Base-by-base conservation (phyloP, 2,113 vertebrate genomes). In the Cavia aperea region DNA sequence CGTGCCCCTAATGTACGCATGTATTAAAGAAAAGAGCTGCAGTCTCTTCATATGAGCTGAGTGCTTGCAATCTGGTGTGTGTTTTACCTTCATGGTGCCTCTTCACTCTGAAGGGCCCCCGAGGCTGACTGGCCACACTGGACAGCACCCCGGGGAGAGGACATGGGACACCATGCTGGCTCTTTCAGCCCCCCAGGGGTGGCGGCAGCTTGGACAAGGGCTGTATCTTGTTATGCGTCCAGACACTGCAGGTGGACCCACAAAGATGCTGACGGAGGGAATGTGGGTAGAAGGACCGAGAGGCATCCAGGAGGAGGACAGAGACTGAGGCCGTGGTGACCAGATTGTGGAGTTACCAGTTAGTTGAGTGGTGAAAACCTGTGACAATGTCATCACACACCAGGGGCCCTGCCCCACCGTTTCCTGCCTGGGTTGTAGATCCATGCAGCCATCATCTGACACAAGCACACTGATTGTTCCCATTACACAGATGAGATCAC, bases 311-410 rank as follows among this genome's bases (percentile, higher is more conserved):
- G 72, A 5, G 7, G 19, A 23, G 12, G 10, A 46, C n/a, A 14
- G 60, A 68, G 62, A 10, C 11, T 0, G 9, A 7, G 73, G 24
- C 54, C 11, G 0, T 0, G 46, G 5, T 36, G 16, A 2, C 21
- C 1, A 24, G n/a, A 46, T n/a, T 16, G 2, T 1, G 49, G 62
- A 43, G 5, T 39, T 4, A 2, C 21, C 5, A 8, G 39, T 68
- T 51, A 11, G 31, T 9, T 7, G 66, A 70, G 26, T 3, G 21
- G 13, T 26, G 54, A 26, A 12, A 31, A 24, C 14, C 5, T 51
- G 39, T 9, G 33, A 4, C 0, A 5, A 11, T 5, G 0, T 66
- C 54, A 31, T 15, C 26, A 1, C 0, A 7, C 2, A 21, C 60
- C 65, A 19, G 31, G 23, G 9, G 7, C 29, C 11, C 46, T 23